Evolutionary conservation across 2,113 vertebrate species (phyloP), one percentile per base, ranked within the genome.

Genomic region (Sialia sialis): DNA sequence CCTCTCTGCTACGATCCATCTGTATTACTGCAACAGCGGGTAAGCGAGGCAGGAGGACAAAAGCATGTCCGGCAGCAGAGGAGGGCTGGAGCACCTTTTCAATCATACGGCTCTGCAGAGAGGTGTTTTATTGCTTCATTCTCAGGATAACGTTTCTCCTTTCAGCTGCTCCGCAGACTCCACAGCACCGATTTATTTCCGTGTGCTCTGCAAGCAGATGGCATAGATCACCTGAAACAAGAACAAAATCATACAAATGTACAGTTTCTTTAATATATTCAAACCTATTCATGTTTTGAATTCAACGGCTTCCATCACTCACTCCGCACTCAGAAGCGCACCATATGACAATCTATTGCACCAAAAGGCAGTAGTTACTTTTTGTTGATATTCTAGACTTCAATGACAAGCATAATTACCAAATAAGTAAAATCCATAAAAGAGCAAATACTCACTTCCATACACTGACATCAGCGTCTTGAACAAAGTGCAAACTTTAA

Each of bases 1-100:
- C 93, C 67, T 96, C 96, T 95, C 97, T 97, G 80, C 89, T 94
- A 73, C 81, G 92, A 97, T 99, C 98, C 98, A 98, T 99, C 59
- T 63, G 88, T 93, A 51, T 72, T 68, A 93, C 89, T 94, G 90
- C 66, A 89, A 64, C 77, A 96, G 93, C 1, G 6, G 92, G 76
- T 27, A 59, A 64, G 87, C 2, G 4, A 44, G 44, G 54, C 78
- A 83, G 67, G 18, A 72, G 69, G 75, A 93, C 91, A 69, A 51
- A 83, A 92, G 66, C 67, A 74, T 95, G 87, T 83, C 74, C 11
- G 5, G 88, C 56, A 72, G 44, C 49, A 38, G 62, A 60, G 41
- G 56, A 43, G 46, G 90, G 89, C 91, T 41, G 86, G 41, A 92
- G 59, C 7, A 22, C 0, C 52, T 85, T 96, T 79, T 95, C 92